A percentile compares a stretch with the other conserved stretches of the same genome.
Conservation (phyloP, 2,113 vertebrate species). For the Eulacestoma nigropectus region DNA sequence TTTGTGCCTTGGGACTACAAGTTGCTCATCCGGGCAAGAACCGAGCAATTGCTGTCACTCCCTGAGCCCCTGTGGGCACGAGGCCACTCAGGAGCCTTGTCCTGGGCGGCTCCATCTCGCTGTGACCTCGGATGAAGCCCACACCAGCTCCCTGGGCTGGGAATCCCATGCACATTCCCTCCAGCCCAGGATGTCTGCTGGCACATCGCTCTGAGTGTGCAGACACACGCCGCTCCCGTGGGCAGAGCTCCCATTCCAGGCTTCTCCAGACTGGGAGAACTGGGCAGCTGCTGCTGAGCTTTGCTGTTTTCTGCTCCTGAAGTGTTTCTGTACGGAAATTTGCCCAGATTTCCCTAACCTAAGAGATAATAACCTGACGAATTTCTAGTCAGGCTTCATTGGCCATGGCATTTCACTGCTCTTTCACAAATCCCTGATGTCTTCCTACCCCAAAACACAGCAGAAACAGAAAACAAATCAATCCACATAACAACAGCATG, state of each 20-base stretch:
- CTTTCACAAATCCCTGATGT: constrained; percentile 40
- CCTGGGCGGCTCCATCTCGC: not conserved
- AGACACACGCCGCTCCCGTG: fast-evolving
- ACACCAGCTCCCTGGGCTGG: fast-evolving
- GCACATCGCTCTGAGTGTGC: fast-evolving
- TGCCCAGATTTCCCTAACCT: constrained; percentile 15
- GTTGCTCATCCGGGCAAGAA: not conserved
- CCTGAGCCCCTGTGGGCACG: fast-evolving
- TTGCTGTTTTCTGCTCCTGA: not conserved
- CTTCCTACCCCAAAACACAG: constrained; percentile 42
- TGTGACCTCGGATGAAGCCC: not conserved
- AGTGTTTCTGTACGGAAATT: not conserved
- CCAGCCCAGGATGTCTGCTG: too few relatives aligned
- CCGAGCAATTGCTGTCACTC: not conserved
- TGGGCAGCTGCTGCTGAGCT: not conserved
- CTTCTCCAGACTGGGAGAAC: not conserved
- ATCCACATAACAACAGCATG: constrained; percentile 19
- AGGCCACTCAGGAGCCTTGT: not conserved
- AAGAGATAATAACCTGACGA: constrained; percentile 49
- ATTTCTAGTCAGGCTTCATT: constrained; percentile 51
- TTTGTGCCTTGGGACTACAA: not conserved
- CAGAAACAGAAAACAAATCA: constrained; percentile 61
- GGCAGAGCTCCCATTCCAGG: not conserved
- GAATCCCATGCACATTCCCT: not conserved
- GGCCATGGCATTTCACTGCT: constrained; percentile 54